Conservation (phyloP, 1,140 invertebrate species). For the Scaptomyza graminum region DNA sequence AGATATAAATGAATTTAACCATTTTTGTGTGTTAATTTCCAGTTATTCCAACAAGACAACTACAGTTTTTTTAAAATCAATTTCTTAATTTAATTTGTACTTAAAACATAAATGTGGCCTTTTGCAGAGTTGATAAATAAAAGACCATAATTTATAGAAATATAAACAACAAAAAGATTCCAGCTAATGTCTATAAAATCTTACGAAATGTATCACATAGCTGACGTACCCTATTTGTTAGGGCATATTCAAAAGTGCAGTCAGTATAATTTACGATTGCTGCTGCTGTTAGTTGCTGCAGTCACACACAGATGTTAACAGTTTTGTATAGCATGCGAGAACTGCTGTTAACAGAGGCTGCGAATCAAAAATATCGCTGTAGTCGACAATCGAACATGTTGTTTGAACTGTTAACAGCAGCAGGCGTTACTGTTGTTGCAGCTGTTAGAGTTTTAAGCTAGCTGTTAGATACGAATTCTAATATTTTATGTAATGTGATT, state of each 20-base stretch:
- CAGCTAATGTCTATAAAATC: not conserved
- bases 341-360: slow-evolving; percentile 7
- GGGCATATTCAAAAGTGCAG: not conserved
- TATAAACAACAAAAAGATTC: no score
- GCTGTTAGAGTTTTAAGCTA: not conserved
- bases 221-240: not conserved
- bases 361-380: slow-evolving; percentile 18
- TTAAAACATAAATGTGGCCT: no score
- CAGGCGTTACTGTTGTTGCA: slow-evolving; percentile 9
- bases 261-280: not conserved
- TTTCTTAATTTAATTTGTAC: no score
- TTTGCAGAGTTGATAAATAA: no score
- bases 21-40: not conserved
- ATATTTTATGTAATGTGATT: no score
- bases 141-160: no score
- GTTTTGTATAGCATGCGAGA: slow-evolving; percentile 67
- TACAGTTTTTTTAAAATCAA: no score
- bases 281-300: not conserved
- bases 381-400: slow-evolving; percentile 49
- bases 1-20: not conserved
- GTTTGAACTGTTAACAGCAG: slow-evolving; percentile 39
- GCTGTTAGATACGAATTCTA: slow-evolving; percentile 17
- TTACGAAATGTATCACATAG: not conserved
- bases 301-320: slow-evolving; percentile 7
- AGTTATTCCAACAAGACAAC: not conserved